Base-by-base conservation (phyloP, 2,888 invertebrate species). In the Petrolisthes cinctipes region DNA sequence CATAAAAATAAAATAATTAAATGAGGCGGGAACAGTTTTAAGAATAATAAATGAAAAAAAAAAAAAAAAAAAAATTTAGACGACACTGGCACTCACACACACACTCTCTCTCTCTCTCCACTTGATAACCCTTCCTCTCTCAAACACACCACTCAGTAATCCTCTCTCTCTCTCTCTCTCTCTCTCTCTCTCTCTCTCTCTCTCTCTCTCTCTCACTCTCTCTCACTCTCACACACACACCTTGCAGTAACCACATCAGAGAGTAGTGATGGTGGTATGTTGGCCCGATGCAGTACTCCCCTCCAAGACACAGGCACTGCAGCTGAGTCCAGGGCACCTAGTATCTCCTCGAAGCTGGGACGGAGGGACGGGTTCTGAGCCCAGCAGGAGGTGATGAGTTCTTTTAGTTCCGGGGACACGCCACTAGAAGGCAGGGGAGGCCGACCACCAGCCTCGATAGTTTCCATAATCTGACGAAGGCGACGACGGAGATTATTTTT, bases 381-480 rank as follows among this genome's bases (percentile, higher is more conserved):
- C 90, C 90, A 90, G 83, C 90, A 90, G 17, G 90, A 90, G 20
- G 90, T 89, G 20, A 90, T 90, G 7, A 90, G 86, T 56, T 89
- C 90, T 78, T 78, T 79, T 53, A 90, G 84, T 57, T 90, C 90
- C 20, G 83, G 80, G 4, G 90, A 90, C 61, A 90, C 87, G 37
- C 89, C 81, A 14, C 87, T 73, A 7, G 76, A 82, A 14, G 90
- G 90, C 6, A 90, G 85, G 5, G 89, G 87, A n/a, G 89, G 90
- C 2, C 90, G 82, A 7, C 82, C 83, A 17, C 90, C 90, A 11
- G 83, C 82, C 68, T 90, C 90, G 11, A 89, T 89, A 9, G 89
- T 83, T 68, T 89, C 89, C 89, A 90, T 86, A 17, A 90, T 90
- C 90, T 90, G 78, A n/a, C 11, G 81, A 14, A 51, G 71, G 20